Evolutionary conservation across 1,140 invertebrate genomes (phyloP).

Genomic region (Homalodisca vitripennis): DNA sequence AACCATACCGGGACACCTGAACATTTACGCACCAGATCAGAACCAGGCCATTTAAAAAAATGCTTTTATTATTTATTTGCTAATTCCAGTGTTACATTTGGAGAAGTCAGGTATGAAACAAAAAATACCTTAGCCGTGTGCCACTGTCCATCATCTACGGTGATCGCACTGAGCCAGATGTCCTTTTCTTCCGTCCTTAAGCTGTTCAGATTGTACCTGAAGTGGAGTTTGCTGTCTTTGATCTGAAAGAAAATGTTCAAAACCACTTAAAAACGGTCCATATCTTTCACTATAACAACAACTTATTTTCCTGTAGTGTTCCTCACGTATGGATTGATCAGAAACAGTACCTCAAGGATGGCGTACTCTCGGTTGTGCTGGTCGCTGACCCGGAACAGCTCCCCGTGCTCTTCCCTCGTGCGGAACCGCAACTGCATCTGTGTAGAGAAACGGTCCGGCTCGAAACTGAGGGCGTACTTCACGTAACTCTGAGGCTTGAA

Average conservation of each 20-base stretch:
- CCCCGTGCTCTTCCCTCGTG: conserved; percentile 88
- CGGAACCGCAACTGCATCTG: conserved; percentile 90
- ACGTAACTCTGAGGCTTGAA: conserved; percentile 93
- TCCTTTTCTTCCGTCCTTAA: conserved; percentile 84
- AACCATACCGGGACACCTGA: conserved; percentile 73
- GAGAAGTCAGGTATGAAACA: too few relatives aligned
- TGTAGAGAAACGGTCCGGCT: conserved; percentile 88
- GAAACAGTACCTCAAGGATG: conserved; percentile 88
- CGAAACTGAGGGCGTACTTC: conserved; percentile 92
- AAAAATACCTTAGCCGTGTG: conserved; percentile 82
- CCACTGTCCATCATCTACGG: conserved; percentile 96
- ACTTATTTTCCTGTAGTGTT: too few relatives aligned
- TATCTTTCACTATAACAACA: too few relatives aligned
- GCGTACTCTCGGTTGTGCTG: conserved; percentile 94
- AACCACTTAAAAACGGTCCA: too few relatives aligned
- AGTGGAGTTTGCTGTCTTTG: conserved; percentile 85
- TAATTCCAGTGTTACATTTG: too few relatives aligned
- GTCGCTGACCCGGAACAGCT: conserved; percentile 88
- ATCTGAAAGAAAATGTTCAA: too few relatives aligned
- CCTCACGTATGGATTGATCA: too few relatives aligned
- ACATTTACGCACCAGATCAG: too few relatives aligned
- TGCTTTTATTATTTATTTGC: too few relatives aligned
- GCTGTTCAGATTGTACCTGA: conserved; percentile 92
- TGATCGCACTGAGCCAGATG: conserved; percentile 85
- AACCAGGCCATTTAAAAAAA: too few relatives aligned